Percentiles rank a stretch among this genome's conserved stretches.
phyloP scores from a whole-genome alignment of 2,888 invertebrate species.

The Aricia artaxerxes region DNA sequence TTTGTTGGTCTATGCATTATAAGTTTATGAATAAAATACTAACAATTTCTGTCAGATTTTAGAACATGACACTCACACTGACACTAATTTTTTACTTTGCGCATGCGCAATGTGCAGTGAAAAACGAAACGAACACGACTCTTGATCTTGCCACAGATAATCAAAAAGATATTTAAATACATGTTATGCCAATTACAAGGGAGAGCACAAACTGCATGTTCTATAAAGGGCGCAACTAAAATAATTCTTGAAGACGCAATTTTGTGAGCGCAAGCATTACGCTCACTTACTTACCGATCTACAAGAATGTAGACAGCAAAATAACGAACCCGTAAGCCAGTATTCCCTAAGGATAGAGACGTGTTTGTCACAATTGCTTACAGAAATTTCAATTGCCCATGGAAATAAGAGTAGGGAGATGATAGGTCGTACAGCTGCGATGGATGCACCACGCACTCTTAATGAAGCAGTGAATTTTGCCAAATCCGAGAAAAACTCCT shows the following conservation, averaged over 20 bases:
- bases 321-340: constrained; percentile 42
- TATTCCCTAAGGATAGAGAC: constrained; percentile 44
- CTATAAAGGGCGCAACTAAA: not conserved
- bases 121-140: too few relatives aligned
- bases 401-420: not conserved
- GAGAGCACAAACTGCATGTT: not conserved
- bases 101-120: too few relatives aligned
- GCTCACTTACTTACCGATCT: not conserved
- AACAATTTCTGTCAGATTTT: too few relatives aligned
- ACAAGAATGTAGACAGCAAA: constrained; percentile 33
- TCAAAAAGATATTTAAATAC: not conserved
- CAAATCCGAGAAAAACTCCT: too few relatives aligned
- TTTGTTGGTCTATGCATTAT: too few relatives aligned
- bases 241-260: not conserved
- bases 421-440: not conserved
- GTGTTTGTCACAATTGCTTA: constrained; percentile 37
- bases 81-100: too few relatives aligned
- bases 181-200: not conserved
- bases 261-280: not conserved
- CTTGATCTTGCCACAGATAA: not conserved
- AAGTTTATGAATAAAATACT: too few relatives aligned
- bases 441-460: not conserved
- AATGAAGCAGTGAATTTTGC: too few relatives aligned
- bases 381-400: constrained; percentile 13
- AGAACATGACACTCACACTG: too few relatives aligned